Percentiles rank a stretch among this genome's conserved stretches.
Conservation (phyloP, 2,888 invertebrate genomes). For the Eumerus sabulonum region DNA sequence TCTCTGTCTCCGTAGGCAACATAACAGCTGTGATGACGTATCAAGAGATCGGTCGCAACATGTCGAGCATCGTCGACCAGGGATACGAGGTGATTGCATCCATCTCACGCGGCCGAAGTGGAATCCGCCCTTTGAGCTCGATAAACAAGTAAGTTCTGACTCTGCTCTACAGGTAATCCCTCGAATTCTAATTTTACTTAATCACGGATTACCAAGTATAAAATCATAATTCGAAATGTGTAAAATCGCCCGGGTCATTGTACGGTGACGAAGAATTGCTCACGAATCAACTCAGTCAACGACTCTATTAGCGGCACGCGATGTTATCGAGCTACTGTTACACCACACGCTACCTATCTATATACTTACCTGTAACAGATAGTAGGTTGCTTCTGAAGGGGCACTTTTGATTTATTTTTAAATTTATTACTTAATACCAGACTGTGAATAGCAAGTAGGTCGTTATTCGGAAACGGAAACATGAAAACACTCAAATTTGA, state of each 20-base stretch:
- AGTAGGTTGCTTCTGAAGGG: background rate
- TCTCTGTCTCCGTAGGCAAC: slow-evolving; percentile 82
- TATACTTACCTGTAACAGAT: background rate
- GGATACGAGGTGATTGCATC: slow-evolving; percentile 84
- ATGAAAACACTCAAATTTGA: slow-evolving; percentile 3
- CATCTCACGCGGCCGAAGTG: slow-evolving; percentile 84
- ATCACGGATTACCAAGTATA: slow-evolving; percentile 6
- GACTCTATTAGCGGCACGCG: slow-evolving; percentile 26
- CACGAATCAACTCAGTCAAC: slow-evolving; percentile 36
- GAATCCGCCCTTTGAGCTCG: slow-evolving; percentile 82
- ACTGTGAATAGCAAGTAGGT: background rate
- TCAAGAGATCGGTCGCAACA: slow-evolving; percentile 87
- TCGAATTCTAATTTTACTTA: slow-evolving; percentile 22
- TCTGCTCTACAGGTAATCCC: background rate
- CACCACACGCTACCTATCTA: background rate
- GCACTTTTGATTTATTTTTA: slow-evolving; percentile 31
- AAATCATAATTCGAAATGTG: slow-evolving; percentile 29
- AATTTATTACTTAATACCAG: slow-evolving; percentile 12
- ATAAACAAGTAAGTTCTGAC: slow-evolving; percentile 84
- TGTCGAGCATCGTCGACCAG: slow-evolving; percentile 85
- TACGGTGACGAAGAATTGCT: slow-evolving; percentile 38
- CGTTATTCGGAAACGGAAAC: slow-evolving; percentile 4
- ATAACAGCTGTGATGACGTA: slow-evolving; percentile 91
- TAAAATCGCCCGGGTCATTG: slow-evolving; percentile 24
- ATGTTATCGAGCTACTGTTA: background rate